Base-by-base conservation (phyloP, 1,140 invertebrate species). In the Tribolium madens region DNA sequence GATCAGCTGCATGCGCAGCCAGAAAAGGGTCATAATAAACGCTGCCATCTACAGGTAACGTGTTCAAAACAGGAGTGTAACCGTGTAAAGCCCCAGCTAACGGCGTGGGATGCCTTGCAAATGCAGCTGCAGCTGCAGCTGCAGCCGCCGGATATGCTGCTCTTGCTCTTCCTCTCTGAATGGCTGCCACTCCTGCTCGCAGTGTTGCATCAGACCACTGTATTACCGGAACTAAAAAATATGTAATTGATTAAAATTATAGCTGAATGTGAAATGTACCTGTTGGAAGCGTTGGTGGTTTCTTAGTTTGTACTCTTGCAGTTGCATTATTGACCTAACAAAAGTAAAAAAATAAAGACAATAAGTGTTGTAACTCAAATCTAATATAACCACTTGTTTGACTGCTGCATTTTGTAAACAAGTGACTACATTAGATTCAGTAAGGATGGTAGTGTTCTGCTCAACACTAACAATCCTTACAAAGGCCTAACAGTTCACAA, bases 221-320 rank as follows among this genome's bases (percentile, higher is more conserved):
- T 85, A 95, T 93, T 85, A 95, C 93, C 92, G 92, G 84, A 92
- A 92, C 90, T 91, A 26, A 2, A 71, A 31, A 1, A 15, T 42
- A 4, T 42, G 15, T 69, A 42, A 18, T 31, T 17, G 15, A 21
- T 17, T 57, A 13, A 57, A 3, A 15, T 13, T 0, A 17, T 10
- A n/a, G 10, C 18, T 31, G 7, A 9, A 68, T 14, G 18, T 6
- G 3, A 50, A 52, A 48, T 79, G 9, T 68, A 97, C 96, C 96
- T 91, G 97, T 96, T 83, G 95, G 96, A 86, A 97, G 92, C 84
- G 95, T 91, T 79, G 95, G 91, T 85, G 95, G 94, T 91, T 98
- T 98, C 92, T 98, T 98, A 85, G 96, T 98, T 92, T 98, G 96
- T 87, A 98, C 96, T 90, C 96, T 92, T 82, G 96, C 96, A 83